Percentiles rank a stretch among this genome's conserved stretches.
phyloP scores from a whole-genome alignment of 2,888 invertebrate species.

The Tetheella fluctuosa region DNA sequence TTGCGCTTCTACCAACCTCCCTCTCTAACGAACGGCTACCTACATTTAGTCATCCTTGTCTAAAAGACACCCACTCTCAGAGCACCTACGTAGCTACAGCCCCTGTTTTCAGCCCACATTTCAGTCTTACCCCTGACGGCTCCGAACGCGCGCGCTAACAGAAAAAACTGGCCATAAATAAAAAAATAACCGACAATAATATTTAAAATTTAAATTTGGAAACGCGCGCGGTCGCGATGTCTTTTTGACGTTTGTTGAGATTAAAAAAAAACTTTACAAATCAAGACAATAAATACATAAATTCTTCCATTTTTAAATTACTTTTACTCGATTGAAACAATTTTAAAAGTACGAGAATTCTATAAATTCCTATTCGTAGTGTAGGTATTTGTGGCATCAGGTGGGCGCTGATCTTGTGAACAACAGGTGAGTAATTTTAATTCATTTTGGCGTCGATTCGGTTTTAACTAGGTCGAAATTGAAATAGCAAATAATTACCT shows the following conservation, averaged over 20 bases:
- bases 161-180: conserved; percentile 9
- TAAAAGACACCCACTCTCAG: conserved; percentile 67
- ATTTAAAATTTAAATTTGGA: conserved; percentile 40
- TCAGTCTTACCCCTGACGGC: conserved; percentile 63
- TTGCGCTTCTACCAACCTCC: conserved; percentile 43
- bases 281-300: conserved; percentile 31
- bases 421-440: conserved; percentile 48
- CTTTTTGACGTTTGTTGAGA: conserved; percentile 44
- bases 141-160: conserved; percentile 37
- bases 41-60: conserved; percentile 47
- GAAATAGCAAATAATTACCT: neutral
- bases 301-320: conserved; percentile 11
- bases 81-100: conserved; percentile 59
- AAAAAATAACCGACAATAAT: conserved; percentile 38
- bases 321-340: conserved; percentile 22
- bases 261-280: conserved; percentile 26
- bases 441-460: neutral
- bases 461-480: neutral
- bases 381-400: conserved; percentile 42
- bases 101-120: conserved; percentile 70
- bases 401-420: conserved; percentile 31
- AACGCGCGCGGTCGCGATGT: conserved; percentile 45
- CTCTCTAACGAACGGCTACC: conserved; percentile 25
- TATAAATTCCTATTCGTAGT: conserved; percentile 14
- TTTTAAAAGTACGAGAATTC: neutral